A percentile compares a stretch with the other conserved stretches of the same genome.
These are phyloP conservation scores for Pelmatolapia mariae DNA, from an alignment of 2,113 vertebrate species.

Conservation along the genomic window DNA sequence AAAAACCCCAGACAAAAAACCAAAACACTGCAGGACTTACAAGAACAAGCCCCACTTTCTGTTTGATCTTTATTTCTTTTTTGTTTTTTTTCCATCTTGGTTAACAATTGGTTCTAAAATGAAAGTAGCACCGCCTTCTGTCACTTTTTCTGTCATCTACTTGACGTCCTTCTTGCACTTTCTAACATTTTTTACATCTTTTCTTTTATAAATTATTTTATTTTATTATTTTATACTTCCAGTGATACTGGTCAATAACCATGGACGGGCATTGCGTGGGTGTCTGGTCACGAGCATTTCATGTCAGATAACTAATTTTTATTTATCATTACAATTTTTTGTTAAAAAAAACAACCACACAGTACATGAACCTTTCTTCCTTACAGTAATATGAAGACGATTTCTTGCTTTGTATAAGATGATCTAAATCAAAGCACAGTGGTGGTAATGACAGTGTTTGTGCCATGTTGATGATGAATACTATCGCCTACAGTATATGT, in stretches of 20 bases:
- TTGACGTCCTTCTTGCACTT: not conserved
- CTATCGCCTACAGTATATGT: not conserved
- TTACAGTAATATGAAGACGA: not conserved
- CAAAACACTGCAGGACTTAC: not conserved
- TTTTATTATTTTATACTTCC: not conserved
- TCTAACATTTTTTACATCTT: not conserved
- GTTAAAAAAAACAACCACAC: not conserved
- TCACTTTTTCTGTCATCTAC: not conserved
- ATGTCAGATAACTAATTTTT: not conserved
- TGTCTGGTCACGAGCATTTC: not conserved
- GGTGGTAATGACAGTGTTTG: not conserved
- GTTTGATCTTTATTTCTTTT: not conserved
- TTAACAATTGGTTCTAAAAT: not conserved
- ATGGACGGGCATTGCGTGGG: fast-evolving
- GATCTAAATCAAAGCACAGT: not conserved
- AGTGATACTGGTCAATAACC: not conserved
- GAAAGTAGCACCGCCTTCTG: not conserved
- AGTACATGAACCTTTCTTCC: not conserved
- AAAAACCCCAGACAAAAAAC: not conserved
- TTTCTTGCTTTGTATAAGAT: not conserved
- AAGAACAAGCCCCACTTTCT: not conserved
- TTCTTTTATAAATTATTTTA: not conserved
- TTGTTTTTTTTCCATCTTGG: not conserved
- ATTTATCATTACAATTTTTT: not conserved
- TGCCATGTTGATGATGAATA: not conserved